Base-by-base conservation (phyloP, 2,888 invertebrate genomes). In the Eupithecia subfuscata region DNA sequence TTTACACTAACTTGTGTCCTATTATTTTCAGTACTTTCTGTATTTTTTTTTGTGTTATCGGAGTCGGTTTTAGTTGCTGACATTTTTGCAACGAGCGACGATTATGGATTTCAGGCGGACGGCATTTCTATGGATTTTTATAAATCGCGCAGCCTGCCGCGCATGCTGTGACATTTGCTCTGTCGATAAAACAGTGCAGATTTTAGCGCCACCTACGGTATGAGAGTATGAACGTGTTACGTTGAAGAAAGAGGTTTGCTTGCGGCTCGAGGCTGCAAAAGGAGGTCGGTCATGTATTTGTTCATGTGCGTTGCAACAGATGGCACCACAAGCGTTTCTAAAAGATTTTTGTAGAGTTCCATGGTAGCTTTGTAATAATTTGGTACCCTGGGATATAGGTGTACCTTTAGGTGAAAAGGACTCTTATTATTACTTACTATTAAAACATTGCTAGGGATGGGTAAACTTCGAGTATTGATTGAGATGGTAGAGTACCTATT, bases 121-220 rank as follows among this genome's bases (percentile, higher is more conserved):
- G 86, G 88, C 90, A 91, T 93, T 93, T 91, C 91, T 88, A 87
- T 85, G 86, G 91, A 93, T 91, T 92, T 94, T 94, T 94, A 91
- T 94, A 94, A 91, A 91, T 90, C 93, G 93, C 94, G 94, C 95
- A 95, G 87, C 83, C 88, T 88, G 91, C 89, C 93, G 94, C 94
- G 95, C 95, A 95, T 91, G 85, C 88, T 75, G 78, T 89, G 90
- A 90, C 89, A 87, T 81, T 71, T 68, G 70, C 80, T 76, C 69
- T 37, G 89, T 90, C 86, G 91, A 82, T 91, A 88, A 87, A 90
- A 78, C 86, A 91, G 89, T 30, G n/a, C 8, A 11, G 12, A 0
- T 43, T 40, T 52, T 7, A 84, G 83, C 84, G 91, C 84, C 91
- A 88, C 89, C 88, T 88, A n/a, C 72, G 22, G 7, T 67, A 70